Base-by-base conservation (phyloP, 2,797 vertebrate genomes). In the Bucorvus abyssinicus region DNA sequence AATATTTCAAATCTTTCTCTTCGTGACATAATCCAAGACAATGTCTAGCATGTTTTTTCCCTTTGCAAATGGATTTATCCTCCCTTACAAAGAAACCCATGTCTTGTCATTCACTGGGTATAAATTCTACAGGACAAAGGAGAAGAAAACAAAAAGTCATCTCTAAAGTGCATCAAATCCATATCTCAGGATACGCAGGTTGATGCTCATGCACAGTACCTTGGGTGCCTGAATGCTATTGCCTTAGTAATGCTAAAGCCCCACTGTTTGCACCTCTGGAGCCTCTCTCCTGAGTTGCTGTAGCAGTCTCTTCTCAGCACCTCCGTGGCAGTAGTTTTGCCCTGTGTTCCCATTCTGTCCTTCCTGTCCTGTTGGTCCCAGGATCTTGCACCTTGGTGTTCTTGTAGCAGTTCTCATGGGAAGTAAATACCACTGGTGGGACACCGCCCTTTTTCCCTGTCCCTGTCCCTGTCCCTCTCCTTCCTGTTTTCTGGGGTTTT, bases 341-440 rank as follows among this genome's bases (percentile, higher is more conserved):
- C 32, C 20, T 13, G 26, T 12, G 20, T 50, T 65, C 40, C 34
- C 19, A n/a, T 7, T 9, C 7, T 30, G 17, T 3, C 47, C 6
- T 23, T 30, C 53, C 32, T 26, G 40, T 38, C 19, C 10, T 55
- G 20, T 21, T 74, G 9, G 24, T 75, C 29, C 29, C 52, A 17
- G 8, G 52, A 60, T 24, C 42, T 50, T 44, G 26, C n/a, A 42
- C 34, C 14, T 23, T 20, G 12, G 6, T 19, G 26, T 26, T 64
- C 52, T 29, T 50, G 21, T 49, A 7, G 1, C 15, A 79, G n/a
- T 36, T 77, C 20, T 70, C 1, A 0, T 4, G 10, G 49, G n/a
- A 52, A 77, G 18, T 14, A 53, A 53, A 44, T 30, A 73, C 10
- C 13, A 34, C 24, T 2, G 13, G 20, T 32, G 44, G 7, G 29